Conservation (phyloP, 2,113 vertebrate species). For the Lepisosteus osseus region DNA sequence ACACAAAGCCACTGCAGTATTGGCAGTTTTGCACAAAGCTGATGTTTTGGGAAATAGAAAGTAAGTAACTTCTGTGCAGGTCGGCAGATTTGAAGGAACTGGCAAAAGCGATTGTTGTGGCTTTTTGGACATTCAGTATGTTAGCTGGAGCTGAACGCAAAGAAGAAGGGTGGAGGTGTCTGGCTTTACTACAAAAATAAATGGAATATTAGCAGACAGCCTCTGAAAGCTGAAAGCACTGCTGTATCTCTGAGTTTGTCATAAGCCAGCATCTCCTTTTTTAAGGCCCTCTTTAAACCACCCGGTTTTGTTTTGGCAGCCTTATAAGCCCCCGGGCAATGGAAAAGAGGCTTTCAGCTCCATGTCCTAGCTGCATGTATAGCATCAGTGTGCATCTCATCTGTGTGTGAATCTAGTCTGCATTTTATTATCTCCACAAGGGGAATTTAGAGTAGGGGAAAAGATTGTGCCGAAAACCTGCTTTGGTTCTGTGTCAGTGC, state of each 20-base stretch:
- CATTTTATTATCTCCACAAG: too few species aligned
- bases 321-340: constrained; percentile 9
- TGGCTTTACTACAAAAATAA: too few species aligned
- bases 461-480: too few species aligned
- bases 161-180: too few species aligned
- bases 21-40: too few species aligned
- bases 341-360: background rate
- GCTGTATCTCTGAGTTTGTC: constrained; percentile 16
- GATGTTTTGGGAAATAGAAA: too few species aligned
- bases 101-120: constrained; percentile 27
- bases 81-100: background rate
- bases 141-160: too few species aligned
- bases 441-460: too few species aligned
- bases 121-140: constrained; percentile 27
- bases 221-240: constrained; percentile 31
- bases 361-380: background rate
- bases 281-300: constrained; percentile 19
- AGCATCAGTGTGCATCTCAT: background rate
- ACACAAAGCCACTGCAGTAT: too few species aligned
- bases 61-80: background rate
- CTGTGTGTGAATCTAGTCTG: too few species aligned
- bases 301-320: constrained; percentile 31
- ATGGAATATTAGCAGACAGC: too few species aligned
- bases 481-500: too few species aligned
- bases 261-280: constrained; percentile 5